phyloP scores from a whole-genome alignment of 2,888 invertebrate genomes.

The Melanophora roralis region DNA sequence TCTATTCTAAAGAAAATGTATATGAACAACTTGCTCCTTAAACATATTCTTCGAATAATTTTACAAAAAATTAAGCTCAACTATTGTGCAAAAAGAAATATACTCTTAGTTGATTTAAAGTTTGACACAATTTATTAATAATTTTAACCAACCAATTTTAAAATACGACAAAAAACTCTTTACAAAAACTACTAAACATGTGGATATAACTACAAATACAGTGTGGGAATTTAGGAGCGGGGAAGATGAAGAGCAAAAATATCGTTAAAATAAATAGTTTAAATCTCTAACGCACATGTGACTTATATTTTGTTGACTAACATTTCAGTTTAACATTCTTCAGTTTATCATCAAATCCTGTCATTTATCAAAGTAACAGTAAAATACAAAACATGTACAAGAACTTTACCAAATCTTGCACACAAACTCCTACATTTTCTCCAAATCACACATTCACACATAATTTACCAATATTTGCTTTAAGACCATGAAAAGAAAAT shows the following conservation, averaged over 20 bases:
- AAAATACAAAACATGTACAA: constrained; percentile 32
- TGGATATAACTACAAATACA: not conserved
- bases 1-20: no score
- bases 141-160: constrained; percentile 28
- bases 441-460: not conserved
- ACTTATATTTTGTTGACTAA: constrained; percentile 58
- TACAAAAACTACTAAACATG: not conserved
- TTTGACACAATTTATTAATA: constrained; percentile 58
- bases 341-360: constrained; percentile 61
- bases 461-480: constrained; percentile 19
- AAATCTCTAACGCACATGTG: constrained; percentile 62
- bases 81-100: constrained; percentile 40
- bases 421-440: not conserved
- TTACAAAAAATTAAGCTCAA: constrained; percentile 3
- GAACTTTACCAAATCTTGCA: not conserved
- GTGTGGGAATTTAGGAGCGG: not conserved
- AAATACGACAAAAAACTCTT: not conserved
- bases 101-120: constrained; percentile 52
- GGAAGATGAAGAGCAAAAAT: constrained; percentile 21
- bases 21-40: no score
- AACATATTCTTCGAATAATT: no score
- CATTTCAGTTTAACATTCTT: constrained; percentile 58
- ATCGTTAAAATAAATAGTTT: constrained; percentile 63
- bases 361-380: constrained; percentile 62
- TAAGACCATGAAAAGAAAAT: constrained; percentile 21